Evolutionary conservation across 2,113 vertebrate species (phyloP).

Genomic region (Lepidothrix coronata): DNA sequence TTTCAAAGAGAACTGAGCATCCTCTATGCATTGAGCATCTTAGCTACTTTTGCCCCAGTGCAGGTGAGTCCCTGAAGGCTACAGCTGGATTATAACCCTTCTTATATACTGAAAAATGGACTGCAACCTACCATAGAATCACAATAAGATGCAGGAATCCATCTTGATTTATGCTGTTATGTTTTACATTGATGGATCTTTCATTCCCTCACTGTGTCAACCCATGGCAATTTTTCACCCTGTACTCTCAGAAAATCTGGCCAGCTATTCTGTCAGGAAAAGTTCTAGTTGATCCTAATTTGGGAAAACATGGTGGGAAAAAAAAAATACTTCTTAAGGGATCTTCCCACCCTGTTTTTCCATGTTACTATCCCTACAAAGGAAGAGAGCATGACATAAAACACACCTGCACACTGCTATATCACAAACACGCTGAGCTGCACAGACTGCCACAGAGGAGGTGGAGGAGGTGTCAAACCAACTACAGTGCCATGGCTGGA

Average conservation of each 20-base stretch:
- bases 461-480: neutral
- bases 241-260: neutral
- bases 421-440: neutral
- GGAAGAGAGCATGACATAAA: neutral
- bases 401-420: neutral
- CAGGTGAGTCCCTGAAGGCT: neutral
- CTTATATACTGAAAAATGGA: neutral
- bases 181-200: neutral
- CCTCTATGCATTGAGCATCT: neutral
- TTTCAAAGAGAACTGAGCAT: neutral
- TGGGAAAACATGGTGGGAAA: neutral
- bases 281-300: neutral
- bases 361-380: neutral
- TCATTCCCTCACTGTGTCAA: neutral
- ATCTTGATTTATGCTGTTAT: neutral
- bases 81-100: neutral
- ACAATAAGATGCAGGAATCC: neutral
- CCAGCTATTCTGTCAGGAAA: neutral
- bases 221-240: neutral
- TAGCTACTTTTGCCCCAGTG: neutral
- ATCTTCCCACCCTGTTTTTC: neutral
- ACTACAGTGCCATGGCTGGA: neutral
- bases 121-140: neutral
- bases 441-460: neutral
- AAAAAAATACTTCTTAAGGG: neutral